Conservation (phyloP, 2,797 vertebrate genomes). For the Picus viridis region DNA sequence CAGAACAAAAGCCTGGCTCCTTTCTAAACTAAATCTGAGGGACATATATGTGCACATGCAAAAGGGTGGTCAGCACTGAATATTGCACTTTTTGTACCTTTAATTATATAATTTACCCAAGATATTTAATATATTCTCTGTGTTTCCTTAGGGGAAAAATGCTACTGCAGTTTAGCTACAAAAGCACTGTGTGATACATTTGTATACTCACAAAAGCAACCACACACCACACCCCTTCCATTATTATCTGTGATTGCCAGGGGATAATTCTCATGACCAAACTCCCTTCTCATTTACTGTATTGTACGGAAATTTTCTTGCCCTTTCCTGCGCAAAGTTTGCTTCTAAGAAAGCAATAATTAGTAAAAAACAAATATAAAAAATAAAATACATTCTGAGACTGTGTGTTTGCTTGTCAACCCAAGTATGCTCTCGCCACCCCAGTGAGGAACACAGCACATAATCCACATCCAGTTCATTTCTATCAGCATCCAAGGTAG, state of each 20-base stretch:
- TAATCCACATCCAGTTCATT: neutral
- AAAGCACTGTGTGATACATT: neutral
- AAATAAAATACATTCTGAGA: neutral
- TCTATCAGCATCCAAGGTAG: neutral
- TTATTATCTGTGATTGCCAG: neutral
- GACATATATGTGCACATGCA: neutral
- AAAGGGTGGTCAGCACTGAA: neutral
- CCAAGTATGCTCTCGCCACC: neutral
- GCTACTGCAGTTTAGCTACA: neutral
- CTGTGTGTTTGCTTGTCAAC: neutral
- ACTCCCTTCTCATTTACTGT: neutral
- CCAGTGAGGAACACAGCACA: neutral
- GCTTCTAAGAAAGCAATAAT: neutral
- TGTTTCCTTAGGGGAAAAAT: neutral
- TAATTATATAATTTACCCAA: neutral
- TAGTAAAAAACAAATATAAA: neutral
- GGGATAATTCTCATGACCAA: neutral
- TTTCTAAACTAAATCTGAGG: neutral
- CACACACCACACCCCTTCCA: neutral
- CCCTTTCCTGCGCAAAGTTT: neutral
- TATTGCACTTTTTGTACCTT: neutral
- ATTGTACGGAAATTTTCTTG: neutral
- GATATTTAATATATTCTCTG: neutral
- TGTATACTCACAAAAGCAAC: neutral
- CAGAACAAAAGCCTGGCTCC: conserved; percentile 4